Conservation (phyloP, 2,888 invertebrate species). For the Lycia hirtaria region DNA sequence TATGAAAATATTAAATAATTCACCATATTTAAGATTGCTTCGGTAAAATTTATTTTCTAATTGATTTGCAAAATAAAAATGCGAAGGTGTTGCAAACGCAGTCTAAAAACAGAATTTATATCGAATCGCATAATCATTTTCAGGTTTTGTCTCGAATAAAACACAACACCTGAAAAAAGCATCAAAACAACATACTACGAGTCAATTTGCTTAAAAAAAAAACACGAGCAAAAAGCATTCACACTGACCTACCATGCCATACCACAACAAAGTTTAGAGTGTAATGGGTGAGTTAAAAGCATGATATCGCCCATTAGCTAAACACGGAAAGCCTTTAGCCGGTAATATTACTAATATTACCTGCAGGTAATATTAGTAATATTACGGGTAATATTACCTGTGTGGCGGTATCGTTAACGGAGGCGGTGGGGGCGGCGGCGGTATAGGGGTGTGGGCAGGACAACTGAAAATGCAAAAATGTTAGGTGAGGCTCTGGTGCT, state of each 20-base stretch:
- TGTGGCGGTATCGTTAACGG: constrained; percentile 81
- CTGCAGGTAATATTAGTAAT: constrained; percentile 11
- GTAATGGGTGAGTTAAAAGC: constrained; percentile 15
- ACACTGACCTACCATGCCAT: constrained; percentile 7
- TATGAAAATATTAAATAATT: no score
- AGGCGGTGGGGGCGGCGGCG: constrained; percentile 87
- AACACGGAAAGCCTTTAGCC: constrained; percentile 31
- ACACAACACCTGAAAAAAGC: neutral
- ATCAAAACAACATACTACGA: neutral
- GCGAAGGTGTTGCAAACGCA: no score
- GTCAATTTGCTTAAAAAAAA: neutral
- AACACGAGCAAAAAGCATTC: neutral
- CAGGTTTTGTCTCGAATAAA: neutral
- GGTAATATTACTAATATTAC: constrained; percentile 19
- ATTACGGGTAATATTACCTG: constrained; percentile 64
- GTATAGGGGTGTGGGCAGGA: constrained; percentile 85
- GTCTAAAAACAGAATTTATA: no score
- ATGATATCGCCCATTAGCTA: constrained; percentile 23
- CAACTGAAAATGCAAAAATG: constrained; percentile 66
- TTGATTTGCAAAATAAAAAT: no score
- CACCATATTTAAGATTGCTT: no score
- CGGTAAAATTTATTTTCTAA: no score
- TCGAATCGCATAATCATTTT: no score
- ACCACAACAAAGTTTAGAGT: constrained; percentile 1
- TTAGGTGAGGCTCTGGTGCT: constrained; percentile 27